Conservation (phyloP, 2,113 vertebrate species). For the Pyrgilauda ruficollis region DNA sequence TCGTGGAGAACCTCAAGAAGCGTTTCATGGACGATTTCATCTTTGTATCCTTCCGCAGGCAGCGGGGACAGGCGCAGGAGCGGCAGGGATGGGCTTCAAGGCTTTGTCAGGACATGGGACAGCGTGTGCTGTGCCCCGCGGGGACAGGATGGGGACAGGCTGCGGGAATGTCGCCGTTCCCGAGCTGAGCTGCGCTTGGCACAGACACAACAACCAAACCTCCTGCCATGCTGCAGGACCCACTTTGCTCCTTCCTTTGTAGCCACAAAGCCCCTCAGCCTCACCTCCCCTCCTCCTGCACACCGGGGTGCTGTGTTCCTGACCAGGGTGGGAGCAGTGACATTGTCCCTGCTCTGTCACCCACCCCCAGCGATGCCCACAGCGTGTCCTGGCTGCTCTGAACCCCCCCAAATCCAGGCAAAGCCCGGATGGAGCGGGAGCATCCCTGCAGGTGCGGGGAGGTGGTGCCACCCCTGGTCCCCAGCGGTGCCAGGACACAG, state of each 20-base stretch:
- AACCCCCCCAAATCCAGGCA: background rate
- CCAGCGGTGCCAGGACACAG: accelerated
- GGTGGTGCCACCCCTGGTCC: background rate
- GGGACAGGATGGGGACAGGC: background rate
- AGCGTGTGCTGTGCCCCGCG: accelerated
- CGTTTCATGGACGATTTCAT: slow-evolving; percentile 96
- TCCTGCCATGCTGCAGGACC: background rate
- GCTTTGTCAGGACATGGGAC: background rate
- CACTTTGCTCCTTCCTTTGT: background rate
- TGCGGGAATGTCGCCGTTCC: accelerated
- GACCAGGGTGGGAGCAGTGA: background rate
- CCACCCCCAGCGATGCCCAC: accelerated
- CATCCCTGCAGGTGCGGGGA: background rate
- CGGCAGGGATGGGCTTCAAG: background rate
- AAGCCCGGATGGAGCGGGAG: background rate
- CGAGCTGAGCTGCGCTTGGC: background rate
- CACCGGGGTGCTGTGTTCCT: background rate
- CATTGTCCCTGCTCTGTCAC: background rate
- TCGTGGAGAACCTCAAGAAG: slow-evolving; percentile 96
- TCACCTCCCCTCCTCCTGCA: background rate
- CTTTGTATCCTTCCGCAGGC: slow-evolving; percentile 85
- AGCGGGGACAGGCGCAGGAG: accelerated
- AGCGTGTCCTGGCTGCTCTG: background rate
- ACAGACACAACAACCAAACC: background rate
- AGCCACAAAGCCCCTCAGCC: background rate